Conservation (phyloP, 1,140 invertebrate species). For the Cydia fagiglandana region DNA sequence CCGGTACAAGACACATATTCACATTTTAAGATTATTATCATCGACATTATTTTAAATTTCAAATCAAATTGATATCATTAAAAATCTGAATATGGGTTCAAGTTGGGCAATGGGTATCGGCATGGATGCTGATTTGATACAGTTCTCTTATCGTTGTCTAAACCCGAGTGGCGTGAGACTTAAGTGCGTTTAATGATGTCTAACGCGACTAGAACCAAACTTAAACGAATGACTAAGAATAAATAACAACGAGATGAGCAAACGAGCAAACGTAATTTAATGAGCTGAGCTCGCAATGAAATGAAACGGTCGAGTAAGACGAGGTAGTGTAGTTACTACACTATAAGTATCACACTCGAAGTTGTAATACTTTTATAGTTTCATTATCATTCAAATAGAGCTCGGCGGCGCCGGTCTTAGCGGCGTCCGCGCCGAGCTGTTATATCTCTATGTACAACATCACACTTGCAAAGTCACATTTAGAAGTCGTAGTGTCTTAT, state of each 20-base stretch:
- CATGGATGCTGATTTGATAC: conserved; percentile 59
- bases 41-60: conserved; percentile 51
- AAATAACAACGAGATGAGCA: conserved; percentile 65
- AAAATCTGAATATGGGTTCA: not conserved
- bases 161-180: conserved; percentile 38
- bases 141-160: conserved; percentile 49
- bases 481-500: conserved; percentile 67
- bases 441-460: conserved; percentile 68
- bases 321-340: conserved; percentile 77
- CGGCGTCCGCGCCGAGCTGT: conserved; percentile 43
- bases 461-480: conserved; percentile 74
- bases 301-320: conserved; percentile 59
- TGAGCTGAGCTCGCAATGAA: conserved; percentile 69
- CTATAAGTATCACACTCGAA: conserved; percentile 64
- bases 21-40: conserved; percentile 52
- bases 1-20: conserved; percentile 39
- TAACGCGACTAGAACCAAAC: conserved; percentile 66
- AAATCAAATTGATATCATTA: conserved; percentile 32
- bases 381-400: conserved; percentile 44
- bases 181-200: conserved; percentile 51
- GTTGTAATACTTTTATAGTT: conserved; percentile 54
- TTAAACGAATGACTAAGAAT: conserved; percentile 55
- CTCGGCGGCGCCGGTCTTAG: conserved; percentile 40
- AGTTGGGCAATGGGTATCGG: conserved; percentile 59
- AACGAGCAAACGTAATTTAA: conserved; percentile 62